Evolutionary conservation across 2,113 vertebrate genomes (phyloP).

Genomic region (Coryphaenoides rupestris): DNA sequence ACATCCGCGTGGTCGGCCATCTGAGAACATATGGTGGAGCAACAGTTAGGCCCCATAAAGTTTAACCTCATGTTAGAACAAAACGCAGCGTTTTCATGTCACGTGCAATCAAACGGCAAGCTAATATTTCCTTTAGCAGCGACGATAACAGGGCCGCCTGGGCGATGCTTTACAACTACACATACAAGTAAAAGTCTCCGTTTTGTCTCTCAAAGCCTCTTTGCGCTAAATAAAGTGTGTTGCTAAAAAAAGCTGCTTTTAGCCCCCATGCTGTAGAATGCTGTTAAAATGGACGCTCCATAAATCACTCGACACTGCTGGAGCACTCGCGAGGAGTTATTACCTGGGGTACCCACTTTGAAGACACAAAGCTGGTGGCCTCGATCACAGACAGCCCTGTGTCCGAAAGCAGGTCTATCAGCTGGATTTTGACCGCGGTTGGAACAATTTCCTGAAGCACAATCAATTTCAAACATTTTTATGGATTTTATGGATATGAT

Average conservation of each 20-base stretch:
- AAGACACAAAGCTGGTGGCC: constrained; percentile 94
- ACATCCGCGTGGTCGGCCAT: constrained; percentile 94
- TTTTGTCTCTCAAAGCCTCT: no score
- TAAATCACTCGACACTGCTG: constrained; percentile 58
- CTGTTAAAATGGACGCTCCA: constrained; percentile 27
- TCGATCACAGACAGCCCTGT: constrained; percentile 88
- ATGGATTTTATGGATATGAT: constrained; percentile 41
- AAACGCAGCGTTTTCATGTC: constrained; percentile 6
- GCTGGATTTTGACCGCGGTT: constrained; percentile 86
- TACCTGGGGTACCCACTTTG: constrained; percentile 96
- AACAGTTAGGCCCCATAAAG: constrained; percentile 30
- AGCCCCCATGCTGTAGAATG: constrained; percentile 19
- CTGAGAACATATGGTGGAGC: constrained; percentile 66
- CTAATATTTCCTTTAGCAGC: no score
- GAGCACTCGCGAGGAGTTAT: constrained; percentile 45
- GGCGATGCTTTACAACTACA: no score
- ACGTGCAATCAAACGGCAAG: no score
- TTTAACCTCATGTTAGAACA: constrained; percentile 34
- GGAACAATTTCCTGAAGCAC: constrained; percentile 83
- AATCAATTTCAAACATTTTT: constrained; percentile 44
- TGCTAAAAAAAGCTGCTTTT: no score
- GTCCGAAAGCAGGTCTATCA: constrained; percentile 88
- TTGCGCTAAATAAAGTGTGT: no score
- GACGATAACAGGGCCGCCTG: no score
- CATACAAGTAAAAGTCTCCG: no score